A percentile compares a stretch with the other conserved stretches of the same genome.
Evolutionary conservation across 2,113 vertebrate genomes (phyloP).

Genomic region (Strix uralensis): DNA sequence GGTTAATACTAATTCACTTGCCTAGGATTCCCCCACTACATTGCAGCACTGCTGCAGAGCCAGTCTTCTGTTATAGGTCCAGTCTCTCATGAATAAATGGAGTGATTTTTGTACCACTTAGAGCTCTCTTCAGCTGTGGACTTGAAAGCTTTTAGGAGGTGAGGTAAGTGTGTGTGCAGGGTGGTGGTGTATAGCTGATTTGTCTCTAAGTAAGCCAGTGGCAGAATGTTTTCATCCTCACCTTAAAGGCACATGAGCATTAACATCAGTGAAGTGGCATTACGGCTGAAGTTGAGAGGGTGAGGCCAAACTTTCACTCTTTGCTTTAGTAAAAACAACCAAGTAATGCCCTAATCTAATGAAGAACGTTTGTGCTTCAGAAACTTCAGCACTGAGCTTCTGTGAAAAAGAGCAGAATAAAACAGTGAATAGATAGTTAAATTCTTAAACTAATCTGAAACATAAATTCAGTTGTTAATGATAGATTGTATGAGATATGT

Average conservation of each 20-base stretch:
- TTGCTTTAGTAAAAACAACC: neutral
- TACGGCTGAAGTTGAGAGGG: neutral
- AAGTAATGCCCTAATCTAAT: neutral
- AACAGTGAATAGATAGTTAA: neutral
- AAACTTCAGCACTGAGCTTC: neutral
- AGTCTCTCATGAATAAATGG: neutral
- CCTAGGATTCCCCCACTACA: rapidly evolving
- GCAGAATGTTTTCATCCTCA: neutral
- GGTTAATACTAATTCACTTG: neutral
- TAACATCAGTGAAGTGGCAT: neutral
- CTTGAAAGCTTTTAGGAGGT: neutral
- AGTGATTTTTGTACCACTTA: neutral
- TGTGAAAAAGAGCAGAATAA: neutral
- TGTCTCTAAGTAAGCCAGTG: neutral
- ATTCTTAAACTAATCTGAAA: neutral
- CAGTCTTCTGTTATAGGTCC: neutral
- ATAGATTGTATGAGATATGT: neutral
- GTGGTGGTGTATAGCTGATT: neutral
- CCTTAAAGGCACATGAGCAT: neutral
- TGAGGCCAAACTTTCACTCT: neutral
- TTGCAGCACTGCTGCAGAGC: neutral
- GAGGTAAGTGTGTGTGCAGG: neutral
- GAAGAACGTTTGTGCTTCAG: neutral
- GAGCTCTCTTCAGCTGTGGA: neutral
- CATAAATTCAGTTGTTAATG: neutral